phyloP scores from a whole-genome alignment of 2,888 invertebrate species.

The Danaus chrysippus region DNA sequence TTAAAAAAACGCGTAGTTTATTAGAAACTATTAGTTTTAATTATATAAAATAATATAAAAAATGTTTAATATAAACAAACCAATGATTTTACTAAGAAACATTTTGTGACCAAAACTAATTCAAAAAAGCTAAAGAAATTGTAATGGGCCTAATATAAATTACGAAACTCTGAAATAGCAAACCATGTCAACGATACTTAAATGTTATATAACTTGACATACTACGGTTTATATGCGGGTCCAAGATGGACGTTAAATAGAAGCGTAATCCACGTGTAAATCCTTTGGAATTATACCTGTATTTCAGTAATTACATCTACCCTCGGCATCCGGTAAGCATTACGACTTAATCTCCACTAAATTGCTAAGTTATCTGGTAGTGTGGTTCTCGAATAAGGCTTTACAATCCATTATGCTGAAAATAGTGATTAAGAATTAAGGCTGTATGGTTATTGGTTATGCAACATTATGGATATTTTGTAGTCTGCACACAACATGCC shows the following conservation, averaged over 20 bases:
- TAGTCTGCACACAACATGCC: neutral
- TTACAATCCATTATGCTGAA: conserved; percentile 1
- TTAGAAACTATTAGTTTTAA: too few relatives aligned
- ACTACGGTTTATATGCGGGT: conserved; percentile 18
- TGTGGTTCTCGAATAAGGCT: conserved; percentile 15
- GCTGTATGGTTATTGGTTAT: neutral
- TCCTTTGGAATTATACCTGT: conserved; percentile 29
- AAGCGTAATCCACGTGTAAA: conserved; percentile 29
- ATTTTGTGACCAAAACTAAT: too few relatives aligned
- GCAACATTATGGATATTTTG: neutral
- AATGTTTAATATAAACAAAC: too few relatives aligned
- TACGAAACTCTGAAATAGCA: too few relatives aligned
- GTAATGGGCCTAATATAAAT: too few relatives aligned
- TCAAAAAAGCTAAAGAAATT: too few relatives aligned
- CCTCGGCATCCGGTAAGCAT: conserved; percentile 51
- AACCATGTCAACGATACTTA: too few relatives aligned
- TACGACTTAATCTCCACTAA: conserved; percentile 65
- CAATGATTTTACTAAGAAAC: too few relatives aligned
- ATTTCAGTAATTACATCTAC: conserved; percentile 35
- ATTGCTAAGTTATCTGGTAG: conserved; percentile 55
- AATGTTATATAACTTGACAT: conserved; percentile 2
- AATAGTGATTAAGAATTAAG: neutral
- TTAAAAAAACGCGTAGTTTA: too few relatives aligned
- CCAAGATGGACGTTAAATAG: conserved; percentile 31
- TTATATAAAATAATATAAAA: too few relatives aligned